Percentiles rank a stretch among this genome's conserved stretches.
phyloP scores from a whole-genome alignment of 2,888 invertebrate genomes.

The Malacosoma neustria region DNA sequence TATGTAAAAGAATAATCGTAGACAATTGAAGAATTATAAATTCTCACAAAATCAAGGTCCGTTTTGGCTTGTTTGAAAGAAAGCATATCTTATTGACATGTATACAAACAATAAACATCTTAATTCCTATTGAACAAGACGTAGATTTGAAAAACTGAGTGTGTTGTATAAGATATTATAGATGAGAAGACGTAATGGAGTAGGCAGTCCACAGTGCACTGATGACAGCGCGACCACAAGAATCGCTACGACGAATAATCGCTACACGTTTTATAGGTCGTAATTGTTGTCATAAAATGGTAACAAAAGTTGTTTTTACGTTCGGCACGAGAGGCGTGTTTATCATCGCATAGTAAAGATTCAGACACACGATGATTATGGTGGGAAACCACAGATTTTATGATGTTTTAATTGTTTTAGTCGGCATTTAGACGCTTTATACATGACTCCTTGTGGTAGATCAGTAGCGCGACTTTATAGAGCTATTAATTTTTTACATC shows the following conservation, averaged over 20 bases:
- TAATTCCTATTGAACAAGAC: constrained; percentile 29
- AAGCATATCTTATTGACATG: constrained; percentile 13
- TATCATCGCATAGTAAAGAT: constrained; percentile 61
- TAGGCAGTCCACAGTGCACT: constrained; percentile 36
- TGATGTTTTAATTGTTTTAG: constrained; percentile 57
- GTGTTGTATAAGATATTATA: constrained; percentile 25
- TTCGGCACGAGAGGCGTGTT: constrained; percentile 65
- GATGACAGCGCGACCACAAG: constrained; percentile 65
- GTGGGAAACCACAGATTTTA: constrained; percentile 57
- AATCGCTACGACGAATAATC: constrained; percentile 67
- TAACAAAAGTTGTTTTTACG: constrained; percentile 72
- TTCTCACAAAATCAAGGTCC: constrained; percentile 48
- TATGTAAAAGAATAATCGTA: constrained; percentile 11
- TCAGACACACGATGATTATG: constrained; percentile 49
- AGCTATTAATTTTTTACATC: constrained; percentile 12
- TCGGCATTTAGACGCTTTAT: constrained; percentile 32
- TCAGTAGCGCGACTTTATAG: constrained; percentile 25
- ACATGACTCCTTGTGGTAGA: constrained; percentile 30
- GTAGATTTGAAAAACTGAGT: constrained; percentile 22
- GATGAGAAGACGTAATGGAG: constrained; percentile 18
- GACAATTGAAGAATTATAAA: constrained; percentile 31
- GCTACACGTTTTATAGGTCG: constrained; percentile 71
- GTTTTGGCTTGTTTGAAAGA: constrained; percentile 19
- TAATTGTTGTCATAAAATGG: constrained; percentile 74
- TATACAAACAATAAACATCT: constrained; percentile 18